Evolutionary conservation across 2,888 invertebrate genomes (phyloP).

Genomic region (Mythimna pallens): DNA sequence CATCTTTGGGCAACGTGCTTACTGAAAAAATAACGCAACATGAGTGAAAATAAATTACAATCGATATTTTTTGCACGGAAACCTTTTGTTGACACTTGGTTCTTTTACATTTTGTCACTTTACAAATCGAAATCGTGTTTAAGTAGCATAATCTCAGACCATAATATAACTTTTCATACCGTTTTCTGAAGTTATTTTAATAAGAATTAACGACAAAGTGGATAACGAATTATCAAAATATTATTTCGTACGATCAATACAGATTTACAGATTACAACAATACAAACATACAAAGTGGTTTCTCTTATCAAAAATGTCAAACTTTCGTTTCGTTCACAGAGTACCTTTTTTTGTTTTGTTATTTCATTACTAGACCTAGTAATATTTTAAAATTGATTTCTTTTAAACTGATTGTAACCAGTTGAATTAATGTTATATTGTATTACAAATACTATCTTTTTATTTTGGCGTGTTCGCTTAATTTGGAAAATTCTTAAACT

Average conservation of each 20-base stretch:
- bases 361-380: background rate
- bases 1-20: slow-evolving; percentile 77
- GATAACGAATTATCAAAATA: slow-evolving; percentile 34
- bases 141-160: too few relatives aligned
- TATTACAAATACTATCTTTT: background rate
- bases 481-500: background rate
- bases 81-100: slow-evolving; percentile 17
- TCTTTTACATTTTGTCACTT: background rate
- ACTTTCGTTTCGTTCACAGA: slow-evolving; percentile 30
- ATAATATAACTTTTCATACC: slow-evolving; percentile 17
- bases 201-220: slow-evolving; percentile 6
- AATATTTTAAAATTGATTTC: background rate
- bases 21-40: slow-evolving; percentile 37
- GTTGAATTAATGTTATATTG: too few relatives aligned
- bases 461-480: background rate
- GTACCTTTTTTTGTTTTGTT: slow-evolving; percentile 32
- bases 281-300: too few relatives aligned
- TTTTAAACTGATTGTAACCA: too few relatives aligned
- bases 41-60: slow-evolving; percentile 8
- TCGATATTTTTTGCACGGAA: slow-evolving; percentile 4
- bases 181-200: background rate
- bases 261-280: too few relatives aligned
- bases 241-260: slow-evolving; percentile 47
- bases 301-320: slow-evolving; percentile 1
- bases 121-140: too few relatives aligned